These are phyloP conservation scores for Drosophila leonis DNA, from an alignment of 2,888 invertebrate species.

Conservation along the genomic window DNA sequence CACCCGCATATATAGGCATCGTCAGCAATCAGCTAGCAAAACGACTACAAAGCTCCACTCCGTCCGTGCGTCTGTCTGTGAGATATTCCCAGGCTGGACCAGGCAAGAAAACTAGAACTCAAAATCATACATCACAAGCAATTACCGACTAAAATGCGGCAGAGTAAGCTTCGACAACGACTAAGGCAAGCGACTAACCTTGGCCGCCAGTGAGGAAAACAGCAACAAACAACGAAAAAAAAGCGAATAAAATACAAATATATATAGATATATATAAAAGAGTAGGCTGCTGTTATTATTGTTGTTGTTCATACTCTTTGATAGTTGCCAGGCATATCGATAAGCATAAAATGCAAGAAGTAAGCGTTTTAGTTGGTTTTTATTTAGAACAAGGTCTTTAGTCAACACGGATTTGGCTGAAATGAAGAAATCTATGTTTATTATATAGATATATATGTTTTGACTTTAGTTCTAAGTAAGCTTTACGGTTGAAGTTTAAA, in stretches of 20 bases:
- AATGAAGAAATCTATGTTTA: neutral
- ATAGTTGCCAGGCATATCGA: slow-evolving; percentile 15
- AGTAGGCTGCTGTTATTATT: slow-evolving; percentile 72
- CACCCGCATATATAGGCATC: slow-evolving; percentile 80
- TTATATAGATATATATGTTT: no score
- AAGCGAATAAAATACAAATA: slow-evolving; percentile 37
- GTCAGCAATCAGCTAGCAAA: slow-evolving; percentile 73
- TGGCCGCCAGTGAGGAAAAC: slow-evolving; percentile 58
- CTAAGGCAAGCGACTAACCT: slow-evolving; percentile 67
- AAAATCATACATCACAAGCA: slow-evolving; percentile 81
- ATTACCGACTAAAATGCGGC: slow-evolving; percentile 79
- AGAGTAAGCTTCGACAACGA: slow-evolving; percentile 63
- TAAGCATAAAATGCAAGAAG: neutral
- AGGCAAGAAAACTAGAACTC: slow-evolving; percentile 75
- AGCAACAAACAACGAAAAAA: slow-evolving; percentile 10
- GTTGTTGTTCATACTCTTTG: slow-evolving; percentile 62
- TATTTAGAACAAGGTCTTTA: slow-evolving; percentile 1
- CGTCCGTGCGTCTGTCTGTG: slow-evolving; percentile 40
- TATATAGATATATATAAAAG: slow-evolving; percentile 26
- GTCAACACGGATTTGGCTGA: neutral
- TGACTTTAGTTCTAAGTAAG: neutral
- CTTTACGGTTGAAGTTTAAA: no score
- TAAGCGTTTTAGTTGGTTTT: neutral
- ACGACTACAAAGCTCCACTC: slow-evolving; percentile 41
- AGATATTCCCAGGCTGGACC: slow-evolving; percentile 76